These are phyloP conservation scores for Spea hammondii DNA, from an alignment of 2,797 vertebrate genomes.

Conservation along the genomic window DNA sequence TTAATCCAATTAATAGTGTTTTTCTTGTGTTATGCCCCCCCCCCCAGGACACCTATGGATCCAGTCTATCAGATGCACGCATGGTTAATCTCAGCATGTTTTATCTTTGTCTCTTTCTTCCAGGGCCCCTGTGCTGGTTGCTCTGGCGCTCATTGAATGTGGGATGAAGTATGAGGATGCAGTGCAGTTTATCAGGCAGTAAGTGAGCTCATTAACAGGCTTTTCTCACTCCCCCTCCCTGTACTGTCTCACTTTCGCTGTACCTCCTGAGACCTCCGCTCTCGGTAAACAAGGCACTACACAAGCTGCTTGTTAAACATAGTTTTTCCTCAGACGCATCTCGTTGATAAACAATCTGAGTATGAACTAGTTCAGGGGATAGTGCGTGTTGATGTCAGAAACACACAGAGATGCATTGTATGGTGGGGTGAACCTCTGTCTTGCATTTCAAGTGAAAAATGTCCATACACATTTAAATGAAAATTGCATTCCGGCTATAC, in stretches of 20 bases:
- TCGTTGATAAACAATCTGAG: neutral
- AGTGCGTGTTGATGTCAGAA: neutral
- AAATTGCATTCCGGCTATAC: too few species aligned
- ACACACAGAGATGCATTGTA: neutral
- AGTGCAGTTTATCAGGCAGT: conserved; percentile 98
- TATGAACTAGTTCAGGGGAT: neutral
- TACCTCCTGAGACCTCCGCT: neutral
- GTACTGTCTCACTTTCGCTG: neutral
- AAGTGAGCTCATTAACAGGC: conserved; percentile 65
- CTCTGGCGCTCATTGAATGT: conserved; percentile 93
- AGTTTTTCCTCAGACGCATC: neutral
- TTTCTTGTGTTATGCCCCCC: neutral
- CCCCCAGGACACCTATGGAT: neutral
- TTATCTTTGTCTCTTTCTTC: conserved; percentile 46
- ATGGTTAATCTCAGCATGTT: conserved; percentile 17
- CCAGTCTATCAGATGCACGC: conserved; percentile 6
- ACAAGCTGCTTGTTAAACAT: conserved; percentile 16
- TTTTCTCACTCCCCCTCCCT: neutral
- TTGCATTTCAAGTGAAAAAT: too few species aligned
- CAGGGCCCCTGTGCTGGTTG: conserved; percentile 96
- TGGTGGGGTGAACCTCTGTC: neutral
- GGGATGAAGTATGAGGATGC: conserved; percentile 99
- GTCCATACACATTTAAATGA: too few species aligned
- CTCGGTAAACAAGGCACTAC: conserved; percentile 36
- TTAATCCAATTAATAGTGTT: conserved; percentile 29